phyloP scores from a whole-genome alignment of 2,888 invertebrate genomes.

The Stenodera caucasica region DNA sequence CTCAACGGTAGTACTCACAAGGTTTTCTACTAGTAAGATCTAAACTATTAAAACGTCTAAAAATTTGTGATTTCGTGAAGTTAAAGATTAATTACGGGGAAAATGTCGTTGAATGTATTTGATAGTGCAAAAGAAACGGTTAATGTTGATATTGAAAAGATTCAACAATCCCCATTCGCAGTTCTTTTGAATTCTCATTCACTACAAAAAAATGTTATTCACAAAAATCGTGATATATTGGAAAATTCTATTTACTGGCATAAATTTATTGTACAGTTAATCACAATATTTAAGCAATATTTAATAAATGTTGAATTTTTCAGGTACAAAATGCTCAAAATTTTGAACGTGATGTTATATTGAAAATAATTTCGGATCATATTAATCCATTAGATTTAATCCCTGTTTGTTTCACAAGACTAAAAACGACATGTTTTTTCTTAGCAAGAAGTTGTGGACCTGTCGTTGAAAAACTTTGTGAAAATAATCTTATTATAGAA shows the following conservation, averaged over 20 bases:
- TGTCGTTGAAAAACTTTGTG: constrained; percentile 57
- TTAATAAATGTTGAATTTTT: constrained; percentile 10
- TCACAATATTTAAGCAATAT: constrained; percentile 8
- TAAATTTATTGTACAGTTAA: constrained; percentile 44
- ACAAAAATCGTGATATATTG: constrained; percentile 34
- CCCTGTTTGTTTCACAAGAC: constrained; percentile 54
- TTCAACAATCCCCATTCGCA: constrained; percentile 19
- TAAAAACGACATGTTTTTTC: constrained; percentile 52
- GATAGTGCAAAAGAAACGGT: constrained; percentile 7
- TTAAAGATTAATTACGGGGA: not conserved
- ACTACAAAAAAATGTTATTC: constrained; percentile 32
- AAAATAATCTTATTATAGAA: constrained; percentile 53
- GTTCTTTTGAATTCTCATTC: constrained; percentile 17
- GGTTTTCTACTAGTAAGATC: too few relatives aligned
- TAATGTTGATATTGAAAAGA: constrained; percentile 22
- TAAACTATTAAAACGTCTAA: not conserved
- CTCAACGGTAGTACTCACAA: too few relatives aligned
- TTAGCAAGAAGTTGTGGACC: constrained; percentile 57
- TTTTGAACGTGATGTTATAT: constrained; percentile 43
- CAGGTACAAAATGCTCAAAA: constrained; percentile 48
- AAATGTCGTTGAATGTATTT: constrained; percentile 14
- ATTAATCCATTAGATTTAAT: constrained; percentile 58
- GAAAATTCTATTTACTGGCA: constrained; percentile 41
- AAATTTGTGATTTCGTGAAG: not conserved
- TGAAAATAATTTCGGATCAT: constrained; percentile 55